These are phyloP conservation scores for Sceloporus undulatus DNA, from an alignment of 2,113 vertebrate species.

Conservation along the genomic window DNA sequence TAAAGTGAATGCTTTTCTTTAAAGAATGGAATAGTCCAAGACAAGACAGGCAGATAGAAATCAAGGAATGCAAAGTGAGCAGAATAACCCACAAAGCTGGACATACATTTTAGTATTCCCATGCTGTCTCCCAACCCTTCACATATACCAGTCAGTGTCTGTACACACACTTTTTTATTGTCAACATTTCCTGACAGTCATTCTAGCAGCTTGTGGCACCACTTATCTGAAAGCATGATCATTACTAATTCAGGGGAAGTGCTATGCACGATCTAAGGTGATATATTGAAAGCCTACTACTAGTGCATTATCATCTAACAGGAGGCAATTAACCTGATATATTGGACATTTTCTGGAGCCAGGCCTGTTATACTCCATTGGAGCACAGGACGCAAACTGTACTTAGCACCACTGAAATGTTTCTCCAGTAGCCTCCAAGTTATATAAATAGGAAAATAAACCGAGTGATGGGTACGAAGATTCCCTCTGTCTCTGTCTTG, in stretches of 20 bases:
- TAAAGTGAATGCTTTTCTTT: neutral
- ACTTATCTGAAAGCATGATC: neutral
- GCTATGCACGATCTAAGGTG: neutral
- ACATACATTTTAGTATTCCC: conserved; percentile 40
- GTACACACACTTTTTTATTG: neutral
- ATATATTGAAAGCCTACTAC: neutral
- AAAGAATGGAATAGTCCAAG: neutral
- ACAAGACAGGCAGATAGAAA: neutral
- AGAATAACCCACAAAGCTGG: neutral
- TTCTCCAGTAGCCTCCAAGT: conserved; percentile 23
- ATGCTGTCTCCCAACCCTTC: neutral
- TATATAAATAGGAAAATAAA: conserved; percentile 62
- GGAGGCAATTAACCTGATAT: conserved; percentile 55
- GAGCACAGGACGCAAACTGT: conserved; percentile 20
- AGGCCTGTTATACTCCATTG: neutral
- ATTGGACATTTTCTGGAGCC: neutral
- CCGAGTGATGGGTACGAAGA: fast-evolving
- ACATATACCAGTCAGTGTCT: fast-evolving
- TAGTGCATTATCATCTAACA: conserved; percentile 16
- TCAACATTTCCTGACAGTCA: conserved; percentile 27
- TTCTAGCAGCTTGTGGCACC: neutral
- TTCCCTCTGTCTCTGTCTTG: too few species aligned
- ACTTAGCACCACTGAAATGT: conserved; percentile 38
- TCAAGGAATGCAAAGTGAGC: conserved; percentile 30
- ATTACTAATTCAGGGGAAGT: conserved; percentile 45